These are phyloP conservation scores for Choloepus hoffmanni DNA, from an alignment of 2,113 vertebrate species.

Conservation along the genomic window DNA sequence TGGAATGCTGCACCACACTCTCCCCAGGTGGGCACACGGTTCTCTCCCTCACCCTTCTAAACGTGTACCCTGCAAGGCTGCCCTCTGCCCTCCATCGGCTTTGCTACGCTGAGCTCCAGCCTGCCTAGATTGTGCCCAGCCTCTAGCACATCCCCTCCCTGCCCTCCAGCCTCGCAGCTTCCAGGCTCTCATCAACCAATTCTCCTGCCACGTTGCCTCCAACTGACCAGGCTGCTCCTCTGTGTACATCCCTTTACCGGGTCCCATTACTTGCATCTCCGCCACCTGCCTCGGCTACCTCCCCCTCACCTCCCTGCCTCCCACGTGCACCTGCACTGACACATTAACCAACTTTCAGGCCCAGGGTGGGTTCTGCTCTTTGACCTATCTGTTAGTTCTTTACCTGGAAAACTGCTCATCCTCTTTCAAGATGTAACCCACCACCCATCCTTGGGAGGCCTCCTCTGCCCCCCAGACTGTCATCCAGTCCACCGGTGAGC, in stretches of 20 bases:
- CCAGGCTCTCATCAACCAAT: too few relatives aligned
- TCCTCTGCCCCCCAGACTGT: fast-evolving
- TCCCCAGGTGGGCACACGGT: fast-evolving
- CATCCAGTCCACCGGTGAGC: fast-evolving
- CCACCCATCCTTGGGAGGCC: fast-evolving
- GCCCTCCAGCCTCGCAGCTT: background rate
- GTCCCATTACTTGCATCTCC: too few relatives aligned
- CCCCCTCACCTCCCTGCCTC: background rate
- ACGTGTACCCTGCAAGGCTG: fast-evolving
- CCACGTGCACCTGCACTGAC: fast-evolving
- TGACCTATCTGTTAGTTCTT: background rate
- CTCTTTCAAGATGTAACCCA: background rate
- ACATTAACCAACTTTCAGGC: background rate
- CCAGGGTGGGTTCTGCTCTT: fast-evolving
- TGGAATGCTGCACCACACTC: background rate
- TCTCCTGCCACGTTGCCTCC: background rate
- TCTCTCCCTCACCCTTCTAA: too few relatives aligned
- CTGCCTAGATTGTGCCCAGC: background rate
- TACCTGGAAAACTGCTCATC: fast-evolving
- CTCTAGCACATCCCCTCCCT: background rate
- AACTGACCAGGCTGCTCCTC: background rate
- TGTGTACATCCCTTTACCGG: background rate
- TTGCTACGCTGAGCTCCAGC: too few relatives aligned
- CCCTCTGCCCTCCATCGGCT: background rate
- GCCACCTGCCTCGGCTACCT: background rate